Base-by-base conservation (phyloP, 1,140 invertebrate species). In the Leptopilina boulardi region DNA sequence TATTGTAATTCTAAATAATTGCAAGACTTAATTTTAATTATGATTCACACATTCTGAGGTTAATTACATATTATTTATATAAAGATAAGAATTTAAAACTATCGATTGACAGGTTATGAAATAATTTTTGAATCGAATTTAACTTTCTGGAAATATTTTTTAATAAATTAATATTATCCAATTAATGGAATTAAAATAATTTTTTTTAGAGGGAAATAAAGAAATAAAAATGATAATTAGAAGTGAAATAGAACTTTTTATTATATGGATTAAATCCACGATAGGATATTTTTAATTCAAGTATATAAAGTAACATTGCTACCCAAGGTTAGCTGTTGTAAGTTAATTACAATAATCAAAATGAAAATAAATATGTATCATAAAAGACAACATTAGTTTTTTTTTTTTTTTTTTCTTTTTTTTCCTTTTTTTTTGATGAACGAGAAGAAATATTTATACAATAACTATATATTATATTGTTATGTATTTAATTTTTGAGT, bases 191-290 rank as follows among this genome's bases (percentile, higher is more conserved):
- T 18, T 18, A 3, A 8, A 5, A 54, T 54, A 0, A 4, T 18
- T 18, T 9, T 54, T 18, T 21, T 15, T 13, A 30, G n/a, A n/a
- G 6, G 21, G 9, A 66, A 23, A 56, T 8, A 54, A 15, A 54
- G 18, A 9, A 56, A 15, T 26, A 59, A 13, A 13, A 59, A 21
- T 21, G 4, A 19, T 10, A 23, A 66, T 26, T 66, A 66, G 23
- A n/a, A n/a, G 59, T 66, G 59, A 66, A 66, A 66, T 66, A 66
- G 59, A 51, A 66, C 59, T 66, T 66, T 54, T 54, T 66, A 66
- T 66, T 66, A n/a, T 6, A 23, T 34, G 59, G 59, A 66, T 66
- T 30, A 15, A 66, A 66, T 66, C 59, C 59, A 21, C 11, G 23
- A 26, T 59, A 59, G 59, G n/a, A n/a, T n/a, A n/a, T 51, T 18